phyloP scores from a whole-genome alignment of 92 coral and sea anemone genomes.

The Phenganax marumi region DNA sequence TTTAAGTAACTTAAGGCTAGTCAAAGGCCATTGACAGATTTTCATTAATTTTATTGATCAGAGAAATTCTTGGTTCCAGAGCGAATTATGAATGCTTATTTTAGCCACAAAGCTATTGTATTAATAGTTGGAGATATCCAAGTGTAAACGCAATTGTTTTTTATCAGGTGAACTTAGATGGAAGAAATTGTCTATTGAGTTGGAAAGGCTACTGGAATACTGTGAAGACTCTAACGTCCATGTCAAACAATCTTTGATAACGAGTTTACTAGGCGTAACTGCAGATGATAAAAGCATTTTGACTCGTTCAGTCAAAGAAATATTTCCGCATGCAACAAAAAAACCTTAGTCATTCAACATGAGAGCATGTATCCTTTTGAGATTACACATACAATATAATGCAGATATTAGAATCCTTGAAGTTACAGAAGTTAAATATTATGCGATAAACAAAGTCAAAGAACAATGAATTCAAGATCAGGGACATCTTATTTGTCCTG shows the following conservation, averaged over 20 bases:
- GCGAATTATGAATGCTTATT: too few species aligned
- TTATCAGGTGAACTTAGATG: background rate
- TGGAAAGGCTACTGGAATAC: background rate
- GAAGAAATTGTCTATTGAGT: background rate
- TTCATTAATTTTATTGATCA: too few species aligned
- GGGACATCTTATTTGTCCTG: background rate
- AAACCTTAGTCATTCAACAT: background rate
- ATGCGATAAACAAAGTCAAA: background rate
- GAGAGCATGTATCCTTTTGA: slow-evolving; percentile 20
- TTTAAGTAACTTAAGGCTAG: too few species aligned
- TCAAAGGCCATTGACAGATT: too few species aligned
- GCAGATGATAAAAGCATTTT: slow-evolving; percentile 3
- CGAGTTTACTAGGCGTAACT: background rate
- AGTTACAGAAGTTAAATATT: too few species aligned
- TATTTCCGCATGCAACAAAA: background rate
- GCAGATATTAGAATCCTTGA: too few species aligned
- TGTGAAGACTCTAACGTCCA: background rate
- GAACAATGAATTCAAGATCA: slow-evolving; percentile 1
- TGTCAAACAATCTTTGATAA: background rate
- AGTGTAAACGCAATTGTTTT: background rate
- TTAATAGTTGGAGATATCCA: too few species aligned
- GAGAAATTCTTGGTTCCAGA: too few species aligned
- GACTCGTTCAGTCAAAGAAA: background rate
- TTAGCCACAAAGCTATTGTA: too few species aligned
- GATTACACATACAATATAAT: too few species aligned